Evolutionary conservation across 1,140 invertebrate genomes (phyloP).

Genomic region (Diorhabda carinulata): DNA sequence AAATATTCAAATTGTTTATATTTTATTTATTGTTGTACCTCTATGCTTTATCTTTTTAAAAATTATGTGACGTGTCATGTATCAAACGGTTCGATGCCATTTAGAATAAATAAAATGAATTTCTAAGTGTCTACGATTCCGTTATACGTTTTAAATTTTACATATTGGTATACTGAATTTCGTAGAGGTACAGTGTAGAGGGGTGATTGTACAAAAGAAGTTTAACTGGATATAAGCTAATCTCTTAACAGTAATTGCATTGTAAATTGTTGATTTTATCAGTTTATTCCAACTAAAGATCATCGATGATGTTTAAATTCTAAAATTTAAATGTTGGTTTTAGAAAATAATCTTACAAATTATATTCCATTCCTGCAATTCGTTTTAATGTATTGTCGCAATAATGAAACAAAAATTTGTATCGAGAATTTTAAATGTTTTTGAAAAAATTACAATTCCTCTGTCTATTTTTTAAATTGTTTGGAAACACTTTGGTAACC

Average conservation of each 20-base stretch:
- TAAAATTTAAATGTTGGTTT: too few relatives aligned
- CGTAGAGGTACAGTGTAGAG: slow-evolving; percentile 39
- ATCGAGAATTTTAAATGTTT: too few relatives aligned
- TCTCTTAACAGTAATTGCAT: slow-evolving; percentile 12
- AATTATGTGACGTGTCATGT: slow-evolving; percentile 21
- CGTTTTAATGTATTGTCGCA: too few relatives aligned
- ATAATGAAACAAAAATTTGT: too few relatives aligned
- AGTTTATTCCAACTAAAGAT: too few relatives aligned
- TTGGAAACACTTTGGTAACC: too few relatives aligned
- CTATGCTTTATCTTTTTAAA: neutral
- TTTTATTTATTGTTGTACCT: neutral
- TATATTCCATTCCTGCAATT: too few relatives aligned
- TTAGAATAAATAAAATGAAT: neutral
- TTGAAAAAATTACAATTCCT: too few relatives aligned
- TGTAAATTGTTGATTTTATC: slow-evolving; percentile 19
- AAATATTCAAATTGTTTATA: too few relatives aligned
- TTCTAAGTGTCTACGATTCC: slow-evolving; percentile 4
- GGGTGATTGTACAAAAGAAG: slow-evolving; percentile 41
- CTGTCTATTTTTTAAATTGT: too few relatives aligned
- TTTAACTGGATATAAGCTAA: slow-evolving; percentile 19
- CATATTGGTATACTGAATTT: slow-evolving; percentile 23
- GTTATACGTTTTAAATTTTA: slow-evolving; percentile 5
- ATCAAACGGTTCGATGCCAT: slow-evolving; percentile 10
- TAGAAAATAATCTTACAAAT: too few relatives aligned
- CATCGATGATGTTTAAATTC: too few relatives aligned